Conservation (phyloP, 2,888 invertebrate species). For the Spodoptera exigua region DNA sequence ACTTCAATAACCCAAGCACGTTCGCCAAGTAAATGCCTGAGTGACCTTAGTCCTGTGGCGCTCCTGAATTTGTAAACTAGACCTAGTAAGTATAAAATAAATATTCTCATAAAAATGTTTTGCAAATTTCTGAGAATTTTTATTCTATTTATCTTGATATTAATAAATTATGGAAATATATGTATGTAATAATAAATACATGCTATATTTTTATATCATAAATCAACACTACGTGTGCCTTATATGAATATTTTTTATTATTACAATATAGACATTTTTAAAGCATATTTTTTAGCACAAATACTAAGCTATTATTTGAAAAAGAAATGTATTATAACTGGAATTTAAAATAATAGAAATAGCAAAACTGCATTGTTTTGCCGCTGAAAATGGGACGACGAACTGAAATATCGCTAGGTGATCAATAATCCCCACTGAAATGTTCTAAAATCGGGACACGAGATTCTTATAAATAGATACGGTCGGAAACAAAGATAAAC, state of each 20-base stretch:
- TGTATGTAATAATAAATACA: too few species aligned
- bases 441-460: slow-evolving; percentile 23
- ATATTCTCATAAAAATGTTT: slow-evolving; percentile 15
- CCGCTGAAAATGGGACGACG: slow-evolving; percentile 1
- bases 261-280: too few species aligned
- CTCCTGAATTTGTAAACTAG: slow-evolving; percentile 37
- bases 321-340: too few species aligned
- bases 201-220: too few species aligned
- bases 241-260: too few species aligned
- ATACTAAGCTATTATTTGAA: too few species aligned
- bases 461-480: slow-evolving; percentile 19
- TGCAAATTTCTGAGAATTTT: slow-evolving; percentile 4
- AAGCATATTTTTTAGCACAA: too few species aligned
- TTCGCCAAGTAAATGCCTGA: slow-evolving; percentile 35
- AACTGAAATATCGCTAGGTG: slow-evolving; percentile 16
- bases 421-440: slow-evolving; percentile 22
- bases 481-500: slow-evolving; percentile 28
- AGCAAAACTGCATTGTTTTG: slow-evolving; percentile 10
- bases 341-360: neutral
- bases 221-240: too few species aligned
- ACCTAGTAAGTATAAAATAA: slow-evolving; percentile 39
- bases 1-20: slow-evolving; percentile 33
- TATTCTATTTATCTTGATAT: neutral
- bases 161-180: too few species aligned
- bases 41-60: slow-evolving; percentile 23